Evolutionary conservation across 2,888 invertebrate species (phyloP), one percentile per base, ranked within the genome.

Genomic region (Andrena camellia): DNA sequence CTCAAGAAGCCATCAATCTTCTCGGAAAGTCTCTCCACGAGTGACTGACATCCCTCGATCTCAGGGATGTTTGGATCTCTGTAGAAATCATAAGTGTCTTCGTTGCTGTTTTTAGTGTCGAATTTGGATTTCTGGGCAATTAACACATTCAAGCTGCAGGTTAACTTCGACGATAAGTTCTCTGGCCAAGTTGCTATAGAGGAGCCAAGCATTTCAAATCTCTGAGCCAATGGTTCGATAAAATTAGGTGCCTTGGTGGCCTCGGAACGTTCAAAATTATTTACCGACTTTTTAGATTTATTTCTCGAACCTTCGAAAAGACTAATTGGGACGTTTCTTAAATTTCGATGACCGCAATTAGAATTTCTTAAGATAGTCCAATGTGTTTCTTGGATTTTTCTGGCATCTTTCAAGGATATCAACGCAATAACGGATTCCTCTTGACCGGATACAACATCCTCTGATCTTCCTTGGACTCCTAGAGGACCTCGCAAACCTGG

Each of bases 11-110:
- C 95, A 10, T 94, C 93, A 0, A 97, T 96, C 67, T 96, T 95
- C 1, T 94, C 92, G 81, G 95, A 95, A n/a, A 98, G 95, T 76
- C 94, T 95, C 13, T 96, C 95, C 76, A 99, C 93, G 6, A 98
- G 94, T 1, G 97, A 96, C 10, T 96, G 95, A 89, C 98, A 97
- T 67, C 96, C 95, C 72, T 96, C 96, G 0, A 97, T 96, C 94
- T 98, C 98, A 0, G 96, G 95, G 0, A 98, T 96, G 94, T 98
- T 97, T 0, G 97, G 94, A 87, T 98, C 97, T 84, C 96, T 96
- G 92, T 99, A 99, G 93, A 98, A 97, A 92, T 99, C 97, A 80
- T 95, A 93, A 2, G 52, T 20, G 8, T 35, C 17, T 13, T 5
- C 4, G 0, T 31, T 13, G 10, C 0, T 17, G 0, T 5, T 52